Percentiles rank a stretch among this genome's conserved stretches.
Evolutionary conservation across 2,113 vertebrate species (phyloP).

Genomic region (Struthio camelus): DNA sequence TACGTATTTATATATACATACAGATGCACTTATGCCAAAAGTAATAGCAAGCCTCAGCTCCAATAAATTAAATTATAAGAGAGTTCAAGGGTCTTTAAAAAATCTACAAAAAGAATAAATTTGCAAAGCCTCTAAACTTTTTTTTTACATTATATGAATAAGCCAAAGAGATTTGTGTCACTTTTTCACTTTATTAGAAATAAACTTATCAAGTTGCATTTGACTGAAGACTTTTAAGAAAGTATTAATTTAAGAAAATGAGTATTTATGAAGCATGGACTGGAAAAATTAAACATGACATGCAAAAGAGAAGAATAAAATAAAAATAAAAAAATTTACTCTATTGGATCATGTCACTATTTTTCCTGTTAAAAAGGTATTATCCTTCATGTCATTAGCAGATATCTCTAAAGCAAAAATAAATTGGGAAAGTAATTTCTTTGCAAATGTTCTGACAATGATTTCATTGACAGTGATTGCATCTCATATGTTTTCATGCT

Average conservation of each 20-base stretch:
- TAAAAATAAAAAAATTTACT: not conserved
- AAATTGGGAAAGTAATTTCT: no score
- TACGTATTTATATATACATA: not conserved
- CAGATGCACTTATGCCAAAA: not conserved
- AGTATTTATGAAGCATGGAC: not conserved
- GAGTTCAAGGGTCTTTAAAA: not conserved
- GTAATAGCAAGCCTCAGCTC: not conserved
- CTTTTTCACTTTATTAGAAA: not conserved
- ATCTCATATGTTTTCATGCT: not conserved
- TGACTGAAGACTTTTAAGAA: not conserved
- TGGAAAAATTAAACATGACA: not conserved
- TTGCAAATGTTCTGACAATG: not conserved
- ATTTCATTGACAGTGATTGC: not conserved
- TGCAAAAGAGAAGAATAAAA: not conserved
- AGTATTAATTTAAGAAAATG: not conserved
- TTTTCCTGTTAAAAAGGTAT: not conserved
- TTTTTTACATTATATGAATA: not conserved
- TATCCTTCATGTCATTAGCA: no score
- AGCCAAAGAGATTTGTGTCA: not conserved
- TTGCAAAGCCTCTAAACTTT: not conserved
- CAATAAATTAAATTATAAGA: not conserved
- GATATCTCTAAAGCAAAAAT: not conserved
- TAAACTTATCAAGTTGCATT: not conserved
- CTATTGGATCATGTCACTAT: not conserved
- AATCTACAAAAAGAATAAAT: not conserved